Evolutionary conservation across 2,888 invertebrate species (phyloP).

Genomic region (Myathropa florea): DNA sequence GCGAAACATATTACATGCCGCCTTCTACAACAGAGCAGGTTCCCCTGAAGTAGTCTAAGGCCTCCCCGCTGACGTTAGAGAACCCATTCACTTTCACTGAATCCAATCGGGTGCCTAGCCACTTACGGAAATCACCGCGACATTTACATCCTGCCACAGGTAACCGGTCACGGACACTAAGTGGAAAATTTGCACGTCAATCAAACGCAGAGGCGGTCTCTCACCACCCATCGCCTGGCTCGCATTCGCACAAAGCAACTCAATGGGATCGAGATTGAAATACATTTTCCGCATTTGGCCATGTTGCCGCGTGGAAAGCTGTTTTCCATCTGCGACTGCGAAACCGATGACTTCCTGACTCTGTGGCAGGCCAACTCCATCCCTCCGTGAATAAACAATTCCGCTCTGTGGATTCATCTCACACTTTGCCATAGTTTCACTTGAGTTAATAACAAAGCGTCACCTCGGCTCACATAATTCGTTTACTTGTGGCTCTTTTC

Average conservation of each 20-base stretch:
- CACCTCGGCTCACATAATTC: constrained; percentile 37
- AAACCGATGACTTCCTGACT: constrained; percentile 55
- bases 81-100: background rate
- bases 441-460: constrained; percentile 43
- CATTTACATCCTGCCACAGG: background rate
- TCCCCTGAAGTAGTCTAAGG: background rate
- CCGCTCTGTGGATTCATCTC: background rate
- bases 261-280: background rate
- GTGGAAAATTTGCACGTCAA: background rate
- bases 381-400: background rate
- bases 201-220: background rate
- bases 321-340: constrained; percentile 52
- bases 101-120: background rate
- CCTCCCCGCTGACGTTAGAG: background rate
- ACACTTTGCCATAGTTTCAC: constrained; percentile 41
- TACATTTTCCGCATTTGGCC: background rate
- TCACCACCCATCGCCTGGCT: background rate
- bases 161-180: background rate
- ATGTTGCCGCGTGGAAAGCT: constrained; percentile 27
- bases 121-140: background rate
- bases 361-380: too few relatives aligned
- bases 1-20: background rate
- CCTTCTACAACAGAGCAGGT: background rate
- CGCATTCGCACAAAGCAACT: background rate
- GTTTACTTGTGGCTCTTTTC: constrained; percentile 9